Evolutionary conservation across 2,888 invertebrate genomes (phyloP).

Genomic region (Melipona beecheii): DNA sequence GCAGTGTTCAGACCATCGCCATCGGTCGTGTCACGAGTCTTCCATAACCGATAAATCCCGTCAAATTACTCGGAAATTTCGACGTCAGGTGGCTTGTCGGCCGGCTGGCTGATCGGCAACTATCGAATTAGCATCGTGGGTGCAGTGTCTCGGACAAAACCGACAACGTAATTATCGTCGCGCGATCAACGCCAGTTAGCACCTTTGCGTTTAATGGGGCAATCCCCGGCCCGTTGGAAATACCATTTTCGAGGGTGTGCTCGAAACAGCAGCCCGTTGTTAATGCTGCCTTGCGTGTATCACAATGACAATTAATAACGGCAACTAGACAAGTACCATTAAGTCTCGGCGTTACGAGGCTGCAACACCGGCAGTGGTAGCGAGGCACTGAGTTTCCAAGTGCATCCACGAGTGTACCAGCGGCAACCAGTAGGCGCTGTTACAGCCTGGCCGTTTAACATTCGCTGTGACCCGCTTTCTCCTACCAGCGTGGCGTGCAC

Average conservation of each 20-base stretch:
- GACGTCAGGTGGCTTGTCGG: not conserved
- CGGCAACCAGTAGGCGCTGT: slow-evolving; percentile 14
- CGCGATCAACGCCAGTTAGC: slow-evolving; percentile 45
- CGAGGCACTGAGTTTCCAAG: slow-evolving; percentile 27
- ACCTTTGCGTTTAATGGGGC: slow-evolving; percentile 50
- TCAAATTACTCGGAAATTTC: not conserved
- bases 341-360: slow-evolving; percentile 54
- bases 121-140: slow-evolving; percentile 26
- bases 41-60: not conserved
- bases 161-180: slow-evolving; percentile 43
- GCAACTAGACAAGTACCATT: slow-evolving; percentile 66
- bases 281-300: slow-evolving; percentile 58
- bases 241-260: slow-evolving; percentile 31
- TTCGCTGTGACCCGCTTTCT: slow-evolving; percentile 35
- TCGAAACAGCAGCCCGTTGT: slow-evolving; percentile 30
- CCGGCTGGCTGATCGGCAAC: not conserved
- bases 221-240: slow-evolving; percentile 24
- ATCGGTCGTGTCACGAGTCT: not conserved
- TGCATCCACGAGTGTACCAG: slow-evolving; percentile 32
- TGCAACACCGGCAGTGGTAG: not conserved
- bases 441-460: slow-evolving; percentile 47
- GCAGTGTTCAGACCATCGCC: no score
- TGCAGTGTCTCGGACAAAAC: slow-evolving; percentile 27
- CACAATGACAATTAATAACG: slow-evolving; percentile 70
- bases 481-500: slow-evolving; percentile 7